phyloP scores from a whole-genome alignment of 2,888 invertebrate species.

The Rotaria socialis region DNA sequence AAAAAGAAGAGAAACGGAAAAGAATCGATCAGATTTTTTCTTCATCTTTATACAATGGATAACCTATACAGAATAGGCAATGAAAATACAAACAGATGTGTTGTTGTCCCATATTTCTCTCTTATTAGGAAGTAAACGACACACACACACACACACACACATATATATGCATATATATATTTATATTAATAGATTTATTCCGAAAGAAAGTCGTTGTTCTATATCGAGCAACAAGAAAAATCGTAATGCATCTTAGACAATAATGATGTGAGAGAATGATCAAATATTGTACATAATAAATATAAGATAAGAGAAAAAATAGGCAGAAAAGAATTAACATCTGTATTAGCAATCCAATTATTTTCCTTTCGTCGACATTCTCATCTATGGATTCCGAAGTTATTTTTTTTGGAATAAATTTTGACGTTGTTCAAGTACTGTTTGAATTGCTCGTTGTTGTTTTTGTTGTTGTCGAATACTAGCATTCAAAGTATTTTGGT shows the following conservation, averaged over 20 bases:
- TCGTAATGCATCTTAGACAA: background rate
- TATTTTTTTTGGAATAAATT: background rate
- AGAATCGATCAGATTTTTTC: background rate
- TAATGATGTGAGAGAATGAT: background rate
- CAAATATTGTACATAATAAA: background rate
- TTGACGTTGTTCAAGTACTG: slow-evolving; percentile 4
- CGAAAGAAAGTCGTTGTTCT: background rate
- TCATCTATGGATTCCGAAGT: background rate
- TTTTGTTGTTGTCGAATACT: background rate
- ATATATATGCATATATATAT: no score
- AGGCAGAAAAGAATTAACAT: background rate
- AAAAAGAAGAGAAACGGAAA: background rate
- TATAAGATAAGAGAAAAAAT: background rate
- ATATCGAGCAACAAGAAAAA: background rate
- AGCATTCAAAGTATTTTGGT: background rate
- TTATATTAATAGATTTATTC: background rate
- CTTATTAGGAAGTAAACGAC: background rate
- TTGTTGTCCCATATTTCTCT: background rate
- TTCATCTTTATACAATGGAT: background rate
- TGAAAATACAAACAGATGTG: slow-evolving; percentile 6
- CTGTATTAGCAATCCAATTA: background rate
- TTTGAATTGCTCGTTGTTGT: background rate
- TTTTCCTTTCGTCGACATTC: background rate
- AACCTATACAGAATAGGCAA: background rate
- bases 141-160: background rate